Evolutionary conservation across 1,140 invertebrate genomes (phyloP), one percentile per base, ranked within the genome.

Genomic region (Halyomorpha halys): DNA sequence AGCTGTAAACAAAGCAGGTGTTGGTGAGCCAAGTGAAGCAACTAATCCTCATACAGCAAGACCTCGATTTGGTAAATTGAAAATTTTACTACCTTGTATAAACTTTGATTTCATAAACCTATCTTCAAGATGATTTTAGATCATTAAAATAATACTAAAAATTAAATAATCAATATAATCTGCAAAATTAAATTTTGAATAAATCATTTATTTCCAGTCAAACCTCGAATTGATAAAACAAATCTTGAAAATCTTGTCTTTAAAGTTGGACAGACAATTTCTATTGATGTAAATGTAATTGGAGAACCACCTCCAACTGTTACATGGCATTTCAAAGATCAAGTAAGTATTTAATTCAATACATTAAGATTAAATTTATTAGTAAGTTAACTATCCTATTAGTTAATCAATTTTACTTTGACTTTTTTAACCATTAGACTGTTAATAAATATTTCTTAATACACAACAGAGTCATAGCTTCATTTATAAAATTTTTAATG

Each of bases 1-100:
- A 53, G 97, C 97, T 45, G 80, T 95, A 0, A 99, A 99, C 76
- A 97, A 97, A 76, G 96, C 94, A 44, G 97, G 97, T 51, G 84
- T 84, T 56, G 95, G 95, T 21, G 93, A 97, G 71, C 93, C 97
- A 9, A 96, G 92, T 47, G 90, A 97, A 73, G 86, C 91, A 62
- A 97, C 94, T 39, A 90, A 91, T 74, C 90, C 92, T 74, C 93
- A 97, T 71, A 89, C 88, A n/a, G 94, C 94, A 59, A 97, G 97
- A 75, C 87, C 95, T 19, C 82, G 90, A 74, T 92, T 84, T 81
- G 77, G 89, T 91, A 78, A 88, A 87, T 86, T 69, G 62, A 68
- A 54, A 59, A 61, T 65, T 64, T 64, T 61, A 64, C 23, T 19
- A 47, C n/a, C n/a, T 49, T 1, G 47, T 11, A 19, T 2, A 8